These are phyloP conservation scores for Spongia lamella DNA, from an alignment of 37 sponge, comb jelly and placozoan species.

Conservation along the genomic window DNA sequence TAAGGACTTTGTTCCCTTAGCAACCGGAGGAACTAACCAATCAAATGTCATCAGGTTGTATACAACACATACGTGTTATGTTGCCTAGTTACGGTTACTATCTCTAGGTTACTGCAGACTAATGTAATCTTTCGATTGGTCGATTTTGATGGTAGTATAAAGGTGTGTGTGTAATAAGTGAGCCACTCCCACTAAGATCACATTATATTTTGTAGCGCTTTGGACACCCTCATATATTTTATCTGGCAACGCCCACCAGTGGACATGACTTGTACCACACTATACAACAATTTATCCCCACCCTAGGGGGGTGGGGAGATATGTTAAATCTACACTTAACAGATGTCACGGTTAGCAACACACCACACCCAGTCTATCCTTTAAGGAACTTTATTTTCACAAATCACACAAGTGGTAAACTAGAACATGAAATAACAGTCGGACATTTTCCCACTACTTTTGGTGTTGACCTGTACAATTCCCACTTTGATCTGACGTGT, in stretches of 20 bases:
- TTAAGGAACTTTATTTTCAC: background rate
- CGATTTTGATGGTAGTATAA: background rate
- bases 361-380: background rate
- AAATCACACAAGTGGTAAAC: background rate
- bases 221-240: conserved; percentile 46
- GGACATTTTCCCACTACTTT: no score
- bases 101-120: conserved; percentile 47
- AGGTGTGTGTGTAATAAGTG: conserved; percentile 2
- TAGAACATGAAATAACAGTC: no score
- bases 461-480: no score
- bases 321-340: conserved; percentile 26
- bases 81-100: background rate
- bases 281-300: conserved; percentile 17
- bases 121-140: conserved; percentile 40
- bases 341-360: conserved; percentile 26
- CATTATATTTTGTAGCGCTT: conserved; percentile 5
- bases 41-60: conserved; percentile 4
- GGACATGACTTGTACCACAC: conserved; percentile 1
- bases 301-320: background rate
- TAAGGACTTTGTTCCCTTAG: conserved; percentile 27
- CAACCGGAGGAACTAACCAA: background rate
- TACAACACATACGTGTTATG: background rate
- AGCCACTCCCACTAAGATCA: background rate
- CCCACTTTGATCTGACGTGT: no score
- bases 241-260: conserved; percentile 28